phyloP scores from a whole-genome alignment of 1,140 invertebrate species.

The Lasaia peninsularis region DNA sequence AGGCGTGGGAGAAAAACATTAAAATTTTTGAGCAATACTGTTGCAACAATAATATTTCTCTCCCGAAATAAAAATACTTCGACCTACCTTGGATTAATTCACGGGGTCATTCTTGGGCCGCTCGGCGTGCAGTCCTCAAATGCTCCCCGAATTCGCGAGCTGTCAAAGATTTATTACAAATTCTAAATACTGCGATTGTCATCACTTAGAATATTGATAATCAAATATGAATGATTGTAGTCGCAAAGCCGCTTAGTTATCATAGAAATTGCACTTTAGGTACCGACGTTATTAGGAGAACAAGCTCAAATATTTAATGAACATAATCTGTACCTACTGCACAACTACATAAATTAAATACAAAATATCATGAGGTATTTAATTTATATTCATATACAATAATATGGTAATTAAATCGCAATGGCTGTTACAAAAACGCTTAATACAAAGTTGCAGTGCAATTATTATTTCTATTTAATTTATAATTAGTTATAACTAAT shows the following conservation, averaged over 20 bases:
- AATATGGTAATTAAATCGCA: not conserved
- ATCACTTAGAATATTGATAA: not conserved
- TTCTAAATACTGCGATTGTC: conserved; percentile 14
- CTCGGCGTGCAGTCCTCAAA: not conserved
- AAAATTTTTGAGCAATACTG: not conserved
- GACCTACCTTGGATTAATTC: conserved; percentile 28
- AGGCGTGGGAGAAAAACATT: not conserved
- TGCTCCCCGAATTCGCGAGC: conserved; percentile 20
- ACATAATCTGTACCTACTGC: not conserved
- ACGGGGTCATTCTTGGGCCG: not conserved
- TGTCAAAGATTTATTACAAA: conserved; percentile 46
- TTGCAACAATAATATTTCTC: conserved; percentile 11
- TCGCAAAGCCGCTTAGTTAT: not conserved
- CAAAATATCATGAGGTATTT: not conserved
- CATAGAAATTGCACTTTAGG: not conserved
- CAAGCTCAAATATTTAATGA: not conserved
- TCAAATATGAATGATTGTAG: not conserved
- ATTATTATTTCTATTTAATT: not conserved
- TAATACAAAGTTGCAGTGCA: not conserved
- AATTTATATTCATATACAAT: not conserved
- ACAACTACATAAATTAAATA: not conserved
- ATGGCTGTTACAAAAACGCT: not conserved
- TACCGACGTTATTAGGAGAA: not conserved
- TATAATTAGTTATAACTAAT: not conserved
- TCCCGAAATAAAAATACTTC: conserved; percentile 4